phyloP scores from a whole-genome alignment of 2,888 invertebrate genomes.

The Mesoligia furuncula region DNA sequence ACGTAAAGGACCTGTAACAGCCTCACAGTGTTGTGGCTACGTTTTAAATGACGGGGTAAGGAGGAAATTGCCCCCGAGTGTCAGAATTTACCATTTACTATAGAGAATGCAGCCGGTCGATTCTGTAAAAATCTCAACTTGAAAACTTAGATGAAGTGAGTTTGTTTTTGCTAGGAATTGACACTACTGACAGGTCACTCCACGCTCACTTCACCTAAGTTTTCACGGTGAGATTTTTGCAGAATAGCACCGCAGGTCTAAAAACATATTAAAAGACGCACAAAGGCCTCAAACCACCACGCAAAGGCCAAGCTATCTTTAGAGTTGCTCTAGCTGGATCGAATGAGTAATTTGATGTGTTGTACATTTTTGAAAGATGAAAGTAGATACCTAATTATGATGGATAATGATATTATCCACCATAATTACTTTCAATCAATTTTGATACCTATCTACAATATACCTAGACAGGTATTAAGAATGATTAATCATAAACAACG shows the following conservation, averaged over 20 bases:
- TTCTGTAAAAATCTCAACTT: too few species aligned
- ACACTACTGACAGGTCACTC: too few species aligned
- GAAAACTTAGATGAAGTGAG: too few species aligned
- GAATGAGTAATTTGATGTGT: not conserved
- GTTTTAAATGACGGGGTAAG: not conserved
- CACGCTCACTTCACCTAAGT: too few species aligned
- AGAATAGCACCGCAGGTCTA: too few species aligned
- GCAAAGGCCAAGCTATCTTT: not conserved
- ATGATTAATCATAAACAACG: slow-evolving; percentile 4
- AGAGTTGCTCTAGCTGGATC: not conserved
- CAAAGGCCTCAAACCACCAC: not conserved
- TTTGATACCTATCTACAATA: too few species aligned
- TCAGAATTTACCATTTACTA: not conserved
- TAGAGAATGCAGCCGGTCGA: too few species aligned
- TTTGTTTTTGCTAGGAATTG: too few species aligned
- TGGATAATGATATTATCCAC: not conserved
- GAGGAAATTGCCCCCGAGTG: not conserved
- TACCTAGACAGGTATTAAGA: too few species aligned
- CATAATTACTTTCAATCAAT: too few species aligned
- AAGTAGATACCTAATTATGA: slow-evolving; percentile 9
- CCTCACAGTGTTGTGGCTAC: not conserved
- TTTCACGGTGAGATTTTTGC: too few species aligned
- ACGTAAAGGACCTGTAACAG: not conserved
- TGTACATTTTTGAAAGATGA: slow-evolving; percentile 1
- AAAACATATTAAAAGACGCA: not conserved